Base-by-base conservation (phyloP, 2,797 vertebrate genomes). In the Megalops cyprinoides region DNA sequence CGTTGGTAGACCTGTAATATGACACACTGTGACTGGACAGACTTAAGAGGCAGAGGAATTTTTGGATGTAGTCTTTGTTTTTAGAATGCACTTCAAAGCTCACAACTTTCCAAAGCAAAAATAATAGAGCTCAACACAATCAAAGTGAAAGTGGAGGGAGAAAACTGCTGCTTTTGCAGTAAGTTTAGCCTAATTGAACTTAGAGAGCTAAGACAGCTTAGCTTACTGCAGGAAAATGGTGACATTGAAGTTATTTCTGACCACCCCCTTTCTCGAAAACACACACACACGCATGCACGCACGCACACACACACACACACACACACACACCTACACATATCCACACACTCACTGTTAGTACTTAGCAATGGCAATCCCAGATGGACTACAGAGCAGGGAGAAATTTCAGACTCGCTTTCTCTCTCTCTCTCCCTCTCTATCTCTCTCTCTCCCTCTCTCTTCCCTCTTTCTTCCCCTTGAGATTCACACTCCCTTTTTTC, bases 301-400 rank as follows among this genome's bases (percentile, higher is more conserved):
- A 71, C 73, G 60, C 51, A 39, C 78, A 65, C 80, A 74, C 82
- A 42, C 71, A 74, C 55, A 67, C 14, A 69, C 28, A 85, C 46
- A 82, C 31, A 69, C 3, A 25, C 76, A 77, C 82, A 80, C 39
- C 25, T 28, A 67, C 31, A 25, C 48, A 62, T 74, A 82, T 49
- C 39, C 76, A 37, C 25, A 56, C 51, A 23, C 81, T 79, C 84
- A 86, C 49, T 84, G 82, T 85, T 86, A 86, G 84, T 87, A 83
- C 83, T 87, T 82, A 80, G 80, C 80, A 91, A 89, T 89, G 82
- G 77, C 84, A 86, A 87, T 91, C 86, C 85, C 91, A 89, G 88
- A 89, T 90, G 89, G 79, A 85, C 83, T 48, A 56, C 87, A 80
- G 79, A 83, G 75, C 87, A 15, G n/a, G 37, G 75, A 39, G 46